A percentile compares a stretch with the other conserved stretches of the same genome.
These are phyloP conservation scores for Cebidichthys violaceus DNA, from an alignment of 2,113 vertebrate species.

Conservation along the genomic window DNA sequence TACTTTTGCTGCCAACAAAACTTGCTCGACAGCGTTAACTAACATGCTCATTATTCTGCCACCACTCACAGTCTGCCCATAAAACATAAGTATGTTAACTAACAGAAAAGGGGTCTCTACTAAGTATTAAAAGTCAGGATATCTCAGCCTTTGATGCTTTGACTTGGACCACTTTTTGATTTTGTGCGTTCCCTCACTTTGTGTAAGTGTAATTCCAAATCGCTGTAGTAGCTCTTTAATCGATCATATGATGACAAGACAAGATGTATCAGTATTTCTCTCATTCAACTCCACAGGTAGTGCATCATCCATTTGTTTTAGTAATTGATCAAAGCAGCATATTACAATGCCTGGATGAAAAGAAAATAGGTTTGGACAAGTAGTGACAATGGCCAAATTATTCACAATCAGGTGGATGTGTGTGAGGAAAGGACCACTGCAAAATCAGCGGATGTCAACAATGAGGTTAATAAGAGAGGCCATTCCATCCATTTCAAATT, in stretches of 20 bases:
- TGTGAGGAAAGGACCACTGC: not conserved
- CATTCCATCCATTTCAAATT: not conserved
- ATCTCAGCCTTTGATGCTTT: not conserved
- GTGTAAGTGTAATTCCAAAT: not conserved
- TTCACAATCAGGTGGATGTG: not conserved
- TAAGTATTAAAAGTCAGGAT: not conserved
- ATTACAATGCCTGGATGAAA: not conserved
- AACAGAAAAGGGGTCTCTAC: not conserved
- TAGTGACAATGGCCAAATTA: slow-evolving; percentile 23
- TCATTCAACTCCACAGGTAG: not conserved
- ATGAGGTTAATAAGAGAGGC: not conserved
- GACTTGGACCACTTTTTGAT: not conserved
- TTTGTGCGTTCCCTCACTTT: not conserved
- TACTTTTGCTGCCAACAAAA: too few relatives aligned
- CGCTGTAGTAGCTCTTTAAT: not conserved
- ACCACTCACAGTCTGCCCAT: too few relatives aligned
- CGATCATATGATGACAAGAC: not conserved
- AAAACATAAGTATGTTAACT: too few relatives aligned
- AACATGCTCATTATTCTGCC: too few relatives aligned
- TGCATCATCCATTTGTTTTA: not conserved
- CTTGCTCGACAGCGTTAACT: too few relatives aligned
- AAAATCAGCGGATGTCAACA: not conserved
- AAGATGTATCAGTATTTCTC: not conserved
- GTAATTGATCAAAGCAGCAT: slow-evolving; percentile 23
- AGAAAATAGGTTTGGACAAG: not conserved